Evolutionary conservation across 2,888 invertebrate species (phyloP), one percentile per base, ranked within the genome.

Genomic region (Helicoverpa assulta): DNA sequence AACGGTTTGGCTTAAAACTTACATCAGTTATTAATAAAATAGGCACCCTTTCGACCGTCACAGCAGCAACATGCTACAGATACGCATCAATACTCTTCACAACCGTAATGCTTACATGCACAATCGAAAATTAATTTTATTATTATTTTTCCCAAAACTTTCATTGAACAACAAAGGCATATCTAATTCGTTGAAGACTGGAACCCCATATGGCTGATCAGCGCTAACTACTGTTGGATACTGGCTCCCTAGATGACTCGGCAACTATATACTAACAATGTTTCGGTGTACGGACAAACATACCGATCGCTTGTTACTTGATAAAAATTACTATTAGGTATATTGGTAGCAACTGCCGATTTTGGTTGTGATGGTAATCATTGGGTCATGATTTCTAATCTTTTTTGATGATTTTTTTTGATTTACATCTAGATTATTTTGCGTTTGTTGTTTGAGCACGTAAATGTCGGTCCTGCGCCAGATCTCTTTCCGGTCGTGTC

Each of bases 211-310:
- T 91, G 91, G 89, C 81, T 83, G 79, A 82, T 85, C 76, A 85
- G 87, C 88, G 89, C 86, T 91, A 89, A 92, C 92, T 92, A 93
- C 91, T 89, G 90, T 91, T 89, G 88, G 83, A 88, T 89, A 86
- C 81, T 77, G 72, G 75, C 89, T 86, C 92, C 90, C 88, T 80
- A 80, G 76, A 79, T 94, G 94, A 94, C 82, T 91, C 91, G 88
- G 92, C 94, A 68, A 53, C 75, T 84, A 21, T 21, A 21, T 21
- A 78, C 61, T 81, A 83, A 86, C 84, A 86, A 86, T 84, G 83
- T 81, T 76, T 40, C 75, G 54, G 56, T 57, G 59, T 53, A 69
- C 68, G 66, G 74, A 73, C 73, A 71, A 70, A 78, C 78, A 80
- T 77, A 75, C 77, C 69, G 72, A 78, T 77, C 68, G 63, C 60